A percentile compares a stretch with the other conserved stretches of the same genome.
Evolutionary conservation across 2,888 invertebrate genomes (phyloP).

Genomic region (Stenoptilia bipunctidactyla): DNA sequence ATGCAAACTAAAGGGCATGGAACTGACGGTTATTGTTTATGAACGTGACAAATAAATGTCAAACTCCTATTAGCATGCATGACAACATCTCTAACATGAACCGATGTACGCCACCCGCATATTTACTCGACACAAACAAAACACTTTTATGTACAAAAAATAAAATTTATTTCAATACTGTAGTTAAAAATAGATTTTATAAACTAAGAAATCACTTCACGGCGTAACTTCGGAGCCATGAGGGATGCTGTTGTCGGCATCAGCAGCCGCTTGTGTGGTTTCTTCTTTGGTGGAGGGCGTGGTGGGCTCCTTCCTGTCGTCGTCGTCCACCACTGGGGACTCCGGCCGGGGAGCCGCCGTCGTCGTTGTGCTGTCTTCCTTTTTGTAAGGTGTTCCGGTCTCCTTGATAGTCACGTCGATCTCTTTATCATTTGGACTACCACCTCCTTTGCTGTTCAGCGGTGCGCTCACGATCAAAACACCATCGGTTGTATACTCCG

Average conservation of each 20-base stretch:
- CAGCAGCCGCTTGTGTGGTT: constrained; percentile 29
- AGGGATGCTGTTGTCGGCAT: constrained; percentile 47
- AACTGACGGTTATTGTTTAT: too few species aligned
- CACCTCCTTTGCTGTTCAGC: constrained; percentile 25
- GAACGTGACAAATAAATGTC: too few species aligned
- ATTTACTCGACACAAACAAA: constrained; percentile 24
- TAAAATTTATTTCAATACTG: constrained; percentile 63
- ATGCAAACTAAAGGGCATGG: too few species aligned
- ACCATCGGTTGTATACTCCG: constrained; percentile 37
- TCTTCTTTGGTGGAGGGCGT: constrained; percentile 31
- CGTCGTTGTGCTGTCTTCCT: constrained; percentile 17
- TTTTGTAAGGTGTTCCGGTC: constrained; percentile 31
- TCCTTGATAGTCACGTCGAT: constrained; percentile 45
- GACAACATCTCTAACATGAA: background rate
- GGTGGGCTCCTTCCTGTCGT: constrained; percentile 39
- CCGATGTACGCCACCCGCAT: background rate
- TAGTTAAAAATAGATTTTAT: constrained; percentile 44
- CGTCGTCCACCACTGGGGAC: constrained; percentile 19
- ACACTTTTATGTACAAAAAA: constrained; percentile 37
- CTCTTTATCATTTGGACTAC: constrained; percentile 25
- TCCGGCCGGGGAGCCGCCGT: constrained; percentile 15
- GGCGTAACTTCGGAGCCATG: constrained; percentile 44
- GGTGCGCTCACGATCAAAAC: constrained; percentile 42
- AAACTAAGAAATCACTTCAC: constrained; percentile 51
- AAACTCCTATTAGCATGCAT: background rate